Conservation (phyloP, 2,888 invertebrate species). For the Chymomyza procnemis region DNA sequence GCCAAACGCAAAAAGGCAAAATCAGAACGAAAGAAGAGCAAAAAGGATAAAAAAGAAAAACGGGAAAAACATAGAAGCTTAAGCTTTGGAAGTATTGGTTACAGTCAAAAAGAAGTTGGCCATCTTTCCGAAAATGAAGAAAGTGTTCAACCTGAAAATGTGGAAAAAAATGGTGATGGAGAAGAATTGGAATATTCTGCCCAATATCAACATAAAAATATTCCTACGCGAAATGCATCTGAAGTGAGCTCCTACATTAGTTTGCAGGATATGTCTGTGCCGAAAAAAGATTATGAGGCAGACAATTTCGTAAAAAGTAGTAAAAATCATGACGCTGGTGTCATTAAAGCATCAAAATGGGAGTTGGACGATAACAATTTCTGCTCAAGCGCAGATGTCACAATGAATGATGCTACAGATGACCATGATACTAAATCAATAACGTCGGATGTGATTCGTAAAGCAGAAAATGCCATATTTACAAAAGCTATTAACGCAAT, state of each 20-base stretch:
- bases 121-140: background rate
- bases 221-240: background rate
- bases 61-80: constrained; percentile 41
- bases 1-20: constrained; percentile 59
- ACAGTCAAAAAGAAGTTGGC: background rate
- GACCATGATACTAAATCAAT: constrained; percentile 81
- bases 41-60: constrained; percentile 65
- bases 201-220: constrained; percentile 25
- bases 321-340: constrained; percentile 56
- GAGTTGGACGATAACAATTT: constrained; percentile 92
- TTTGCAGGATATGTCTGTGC: constrained; percentile 60
- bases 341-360: constrained; percentile 93
- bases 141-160: too few relatives aligned
- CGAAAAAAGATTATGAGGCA: constrained; percentile 69
- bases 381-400: constrained; percentile 78
- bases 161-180: constrained; percentile 23
- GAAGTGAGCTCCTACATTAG: constrained; percentile 17
- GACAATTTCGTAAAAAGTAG: constrained; percentile 11
- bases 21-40: constrained; percentile 61
- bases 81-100: constrained; percentile 11
- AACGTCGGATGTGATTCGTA: constrained; percentile 91
- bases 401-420: constrained; percentile 78
- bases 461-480: constrained; percentile 94
- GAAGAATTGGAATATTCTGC: constrained; percentile 7
- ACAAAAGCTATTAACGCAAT: constrained; percentile 92